A percentile compares a stretch with the other conserved stretches of the same genome.
Conservation (phyloP, 2,888 invertebrate genomes). For the Allacma fusca region DNA sequence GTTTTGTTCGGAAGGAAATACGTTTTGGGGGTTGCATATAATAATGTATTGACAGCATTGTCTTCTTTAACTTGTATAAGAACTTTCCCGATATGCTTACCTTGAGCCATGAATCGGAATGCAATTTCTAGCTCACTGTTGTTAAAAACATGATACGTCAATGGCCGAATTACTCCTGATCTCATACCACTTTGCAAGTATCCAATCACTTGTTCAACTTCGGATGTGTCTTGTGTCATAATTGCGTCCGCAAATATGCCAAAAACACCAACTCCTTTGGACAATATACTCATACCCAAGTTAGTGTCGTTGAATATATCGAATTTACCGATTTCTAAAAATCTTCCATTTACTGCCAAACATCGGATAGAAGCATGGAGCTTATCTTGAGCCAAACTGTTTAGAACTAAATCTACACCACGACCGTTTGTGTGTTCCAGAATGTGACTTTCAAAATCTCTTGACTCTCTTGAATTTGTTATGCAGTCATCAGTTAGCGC, state of each 20-base stretch:
- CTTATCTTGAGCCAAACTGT: conserved; percentile 70
- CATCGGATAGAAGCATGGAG: conserved; percentile 69
- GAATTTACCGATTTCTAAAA: conserved; percentile 88
- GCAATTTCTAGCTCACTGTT: conserved; percentile 76
- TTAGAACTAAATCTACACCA: conserved; percentile 70
- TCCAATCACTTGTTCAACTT: conserved; percentile 69
- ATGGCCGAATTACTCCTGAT: conserved; percentile 74
- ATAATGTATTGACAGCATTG: conserved; percentile 65
- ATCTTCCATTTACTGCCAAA: conserved; percentile 68
- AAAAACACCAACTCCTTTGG: conserved; percentile 78
- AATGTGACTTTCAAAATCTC: conserved; percentile 68
- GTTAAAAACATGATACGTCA: conserved; percentile 72
- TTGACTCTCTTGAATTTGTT: conserved; percentile 72
- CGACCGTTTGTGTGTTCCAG: conserved; percentile 66
- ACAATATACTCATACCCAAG: conserved; percentile 73
- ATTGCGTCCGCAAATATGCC: conserved; percentile 79
- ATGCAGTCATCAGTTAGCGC: conserved; percentile 72
- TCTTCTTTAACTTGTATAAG: conserved; percentile 67
- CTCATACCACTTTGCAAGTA: conserved; percentile 73
- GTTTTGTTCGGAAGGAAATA: conserved; percentile 66
- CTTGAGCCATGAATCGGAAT: conserved; percentile 75
- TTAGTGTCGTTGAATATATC: conserved; percentile 76
- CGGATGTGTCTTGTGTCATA: conserved; percentile 67
- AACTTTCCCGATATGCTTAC: conserved; percentile 85
- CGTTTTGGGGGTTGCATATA: conserved; percentile 67